A percentile compares a stretch with the other conserved stretches of the same genome.
Conservation (phyloP, 2,888 invertebrate genomes). For the Monoplex corrugatus region DNA sequence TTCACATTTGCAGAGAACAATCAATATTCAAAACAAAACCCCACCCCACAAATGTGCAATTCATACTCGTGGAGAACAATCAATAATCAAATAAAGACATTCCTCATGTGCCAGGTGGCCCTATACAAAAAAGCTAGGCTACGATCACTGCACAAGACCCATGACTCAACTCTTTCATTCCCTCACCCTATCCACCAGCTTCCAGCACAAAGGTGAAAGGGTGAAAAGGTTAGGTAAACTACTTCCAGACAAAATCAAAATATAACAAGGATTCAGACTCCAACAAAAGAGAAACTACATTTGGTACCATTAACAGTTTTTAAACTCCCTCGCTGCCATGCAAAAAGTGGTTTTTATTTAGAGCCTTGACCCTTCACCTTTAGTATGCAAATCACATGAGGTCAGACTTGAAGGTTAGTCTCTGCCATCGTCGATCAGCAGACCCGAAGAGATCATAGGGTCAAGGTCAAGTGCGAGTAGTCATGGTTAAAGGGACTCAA, state of each 20-base stretch:
- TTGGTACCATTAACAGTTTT: background rate
- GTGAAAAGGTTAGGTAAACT: background rate
- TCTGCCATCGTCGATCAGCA: constrained; percentile 1
- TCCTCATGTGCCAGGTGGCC: no score
- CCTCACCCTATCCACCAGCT: background rate
- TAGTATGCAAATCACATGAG: constrained; percentile 20
- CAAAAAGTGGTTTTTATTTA: background rate
- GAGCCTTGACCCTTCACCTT: constrained; percentile 8
- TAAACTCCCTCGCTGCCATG: constrained; percentile 40
- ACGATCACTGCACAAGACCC: no score
- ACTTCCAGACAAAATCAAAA: no score
- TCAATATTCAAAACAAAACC: no score
- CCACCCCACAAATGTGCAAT: no score
- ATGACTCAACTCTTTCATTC: background rate
- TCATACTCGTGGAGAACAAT: no score
- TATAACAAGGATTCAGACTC: background rate
- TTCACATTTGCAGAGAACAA: no score
- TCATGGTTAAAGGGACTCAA: constrained; percentile 32
- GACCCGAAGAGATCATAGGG: constrained; percentile 33
- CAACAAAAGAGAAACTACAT: background rate
- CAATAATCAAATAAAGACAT: no score
- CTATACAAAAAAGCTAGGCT: no score
- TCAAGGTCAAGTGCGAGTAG: constrained; percentile 35
- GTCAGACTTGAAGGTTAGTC: constrained; percentile 33
- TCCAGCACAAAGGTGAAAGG: background rate